phyloP scores from a whole-genome alignment of 2,888 invertebrate species.

The Onchidella celtica region DNA sequence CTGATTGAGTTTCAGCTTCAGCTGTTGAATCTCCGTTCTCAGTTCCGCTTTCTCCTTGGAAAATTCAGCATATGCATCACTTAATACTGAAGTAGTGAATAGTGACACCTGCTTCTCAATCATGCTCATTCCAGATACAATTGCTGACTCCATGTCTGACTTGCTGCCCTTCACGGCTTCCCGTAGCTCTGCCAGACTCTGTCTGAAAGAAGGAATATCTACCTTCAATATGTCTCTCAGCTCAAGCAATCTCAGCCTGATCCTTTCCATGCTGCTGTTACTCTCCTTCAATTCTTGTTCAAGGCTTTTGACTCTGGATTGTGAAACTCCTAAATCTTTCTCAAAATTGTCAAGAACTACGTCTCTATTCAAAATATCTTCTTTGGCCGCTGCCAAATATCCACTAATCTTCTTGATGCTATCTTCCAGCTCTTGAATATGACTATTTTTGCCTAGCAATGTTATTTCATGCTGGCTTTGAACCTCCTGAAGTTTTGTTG shows the following conservation, averaged over 20 bases:
- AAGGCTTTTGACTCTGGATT: background rate
- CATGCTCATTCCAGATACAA: conserved; percentile 8
- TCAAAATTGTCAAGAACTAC: conserved; percentile 9
- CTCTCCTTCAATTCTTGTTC: conserved; percentile 13
- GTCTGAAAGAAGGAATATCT: conserved; percentile 23
- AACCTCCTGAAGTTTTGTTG: background rate
- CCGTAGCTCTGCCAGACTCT: conserved; percentile 36
- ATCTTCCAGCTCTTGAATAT: conserved; percentile 27
- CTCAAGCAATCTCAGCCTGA: conserved; percentile 22
- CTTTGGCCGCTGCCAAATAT: background rate
- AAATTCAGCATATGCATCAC: conserved; percentile 4
- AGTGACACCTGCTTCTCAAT: conserved; percentile 34
- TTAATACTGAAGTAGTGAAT: conserved; percentile 22
- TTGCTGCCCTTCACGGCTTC: conserved; percentile 4
- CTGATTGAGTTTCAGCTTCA: conserved; percentile 20
- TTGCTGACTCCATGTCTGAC: conserved; percentile 1
- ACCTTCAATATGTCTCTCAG: conserved; percentile 18
- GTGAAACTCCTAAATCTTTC: background rate
- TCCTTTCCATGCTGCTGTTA: conserved; percentile 1
- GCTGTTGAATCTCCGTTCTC: conserved; percentile 52
- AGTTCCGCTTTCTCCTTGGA: conserved; percentile 65
- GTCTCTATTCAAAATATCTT: background rate
- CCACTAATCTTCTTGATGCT: background rate
- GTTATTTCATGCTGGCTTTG: conserved; percentile 17
- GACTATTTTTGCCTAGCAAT: background rate